These are phyloP conservation scores for Cynopterus sphinx DNA, from an alignment of 2,797 vertebrate species.

Conservation along the genomic window DNA sequence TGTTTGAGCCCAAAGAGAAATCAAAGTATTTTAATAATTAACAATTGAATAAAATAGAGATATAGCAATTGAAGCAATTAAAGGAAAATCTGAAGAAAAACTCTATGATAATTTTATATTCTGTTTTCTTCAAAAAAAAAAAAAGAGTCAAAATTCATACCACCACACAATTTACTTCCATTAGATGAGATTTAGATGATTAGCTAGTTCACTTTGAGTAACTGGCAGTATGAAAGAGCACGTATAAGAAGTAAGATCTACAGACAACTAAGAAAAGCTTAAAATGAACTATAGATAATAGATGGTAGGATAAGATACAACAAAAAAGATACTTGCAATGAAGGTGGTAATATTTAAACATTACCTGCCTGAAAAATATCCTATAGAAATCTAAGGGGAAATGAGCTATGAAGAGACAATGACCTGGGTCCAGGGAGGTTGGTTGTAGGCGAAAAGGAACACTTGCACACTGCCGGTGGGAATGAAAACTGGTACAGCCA, in stretches of 20 bases:
- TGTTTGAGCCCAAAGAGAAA: neutral
- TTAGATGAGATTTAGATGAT: neutral
- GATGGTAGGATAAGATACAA: neutral
- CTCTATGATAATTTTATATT: neutral
- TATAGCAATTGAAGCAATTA: neutral
- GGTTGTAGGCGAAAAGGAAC: too few relatives aligned
- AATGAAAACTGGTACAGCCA: too few relatives aligned
- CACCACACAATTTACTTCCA: neutral
- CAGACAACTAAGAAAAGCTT: neutral
- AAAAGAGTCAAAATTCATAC: neutral
- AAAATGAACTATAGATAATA: neutral
- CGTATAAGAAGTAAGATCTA: neutral
- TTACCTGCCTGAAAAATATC: neutral
- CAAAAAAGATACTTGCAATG: neutral
- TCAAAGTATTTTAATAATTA: slow-evolving; percentile 8
- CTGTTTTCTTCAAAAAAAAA: slow-evolving; percentile 23
- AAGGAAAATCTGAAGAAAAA: neutral
- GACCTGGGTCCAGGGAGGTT: neutral
- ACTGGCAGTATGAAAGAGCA: neutral
- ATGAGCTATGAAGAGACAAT: neutral
- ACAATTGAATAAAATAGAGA: neutral
- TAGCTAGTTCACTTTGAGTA: neutral
- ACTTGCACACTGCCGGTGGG: too few relatives aligned
- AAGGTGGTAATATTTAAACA: neutral
- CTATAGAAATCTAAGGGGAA: neutral